Percentiles rank a stretch among this genome's conserved stretches.
Evolutionary conservation across 2,888 invertebrate genomes (phyloP).

Genomic region (Aphodius granarius): DNA sequence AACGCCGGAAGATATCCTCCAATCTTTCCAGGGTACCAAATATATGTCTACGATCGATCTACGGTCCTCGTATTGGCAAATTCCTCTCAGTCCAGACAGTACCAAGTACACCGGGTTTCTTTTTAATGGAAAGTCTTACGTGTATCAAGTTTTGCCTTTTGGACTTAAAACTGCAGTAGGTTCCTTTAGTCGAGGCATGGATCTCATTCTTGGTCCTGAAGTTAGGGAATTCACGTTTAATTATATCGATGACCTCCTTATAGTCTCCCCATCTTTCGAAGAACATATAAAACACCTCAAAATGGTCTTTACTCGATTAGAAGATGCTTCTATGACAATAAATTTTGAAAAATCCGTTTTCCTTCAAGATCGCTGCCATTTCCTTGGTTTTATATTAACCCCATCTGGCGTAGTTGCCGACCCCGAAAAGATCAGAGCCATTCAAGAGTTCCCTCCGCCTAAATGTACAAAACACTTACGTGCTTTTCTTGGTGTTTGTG

Average conservation of each 20-base stretch:
- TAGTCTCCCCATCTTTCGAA: conserved; percentile 21
- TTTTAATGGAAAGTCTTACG: too few species aligned
- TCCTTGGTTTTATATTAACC: conserved; percentile 24
- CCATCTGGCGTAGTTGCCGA: conserved; percentile 23
- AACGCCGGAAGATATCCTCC: conserved; percentile 29
- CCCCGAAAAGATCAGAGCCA: conserved; percentile 33
- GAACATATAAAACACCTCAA: conserved; percentile 19
- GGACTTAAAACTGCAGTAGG: too few species aligned
- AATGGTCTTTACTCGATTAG: conserved; percentile 3
- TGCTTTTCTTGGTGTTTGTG: conserved; percentile 23
- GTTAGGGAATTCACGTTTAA: conserved; percentile 8
- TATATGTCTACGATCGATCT: conserved; percentile 31
- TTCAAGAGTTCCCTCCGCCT: conserved; percentile 24
- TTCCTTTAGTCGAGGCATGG: too few species aligned
- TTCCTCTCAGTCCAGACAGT: too few species aligned
- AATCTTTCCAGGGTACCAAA: conserved; percentile 19
- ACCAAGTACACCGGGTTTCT: too few species aligned
- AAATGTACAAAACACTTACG: conserved; percentile 34
- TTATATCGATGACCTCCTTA: conserved; percentile 27
- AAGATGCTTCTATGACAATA: conserved; percentile 18
- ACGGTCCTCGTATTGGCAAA: conserved; percentile 29
- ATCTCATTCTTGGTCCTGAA: too few species aligned
- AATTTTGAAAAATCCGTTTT: conserved; percentile 3
- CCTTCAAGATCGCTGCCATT: conserved; percentile 7
- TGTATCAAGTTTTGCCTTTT: too few species aligned